These are phyloP conservation scores for Bubo scandiacus DNA, from an alignment of 2,113 vertebrate species.

Conservation along the genomic window DNA sequence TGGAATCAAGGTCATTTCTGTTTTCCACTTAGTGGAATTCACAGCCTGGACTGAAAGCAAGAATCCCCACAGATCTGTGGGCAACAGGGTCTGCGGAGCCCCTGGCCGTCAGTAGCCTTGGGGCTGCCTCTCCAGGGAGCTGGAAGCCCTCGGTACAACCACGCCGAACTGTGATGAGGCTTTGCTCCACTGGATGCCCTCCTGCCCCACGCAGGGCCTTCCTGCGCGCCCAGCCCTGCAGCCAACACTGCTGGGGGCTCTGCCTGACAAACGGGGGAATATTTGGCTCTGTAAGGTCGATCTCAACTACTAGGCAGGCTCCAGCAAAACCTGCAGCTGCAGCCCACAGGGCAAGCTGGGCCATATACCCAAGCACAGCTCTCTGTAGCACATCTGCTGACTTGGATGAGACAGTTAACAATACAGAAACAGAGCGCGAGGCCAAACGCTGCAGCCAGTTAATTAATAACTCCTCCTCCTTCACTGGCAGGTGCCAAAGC, in stretches of 20 bases:
- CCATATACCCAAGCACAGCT: neutral
- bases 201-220: neutral
- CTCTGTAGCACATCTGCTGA: neutral
- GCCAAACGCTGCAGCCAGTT: neutral
- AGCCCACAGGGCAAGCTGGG: neutral
- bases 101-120: neutral
- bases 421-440: neutral
- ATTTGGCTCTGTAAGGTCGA: neutral
- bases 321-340: neutral
- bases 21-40: neutral
- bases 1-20: neutral
- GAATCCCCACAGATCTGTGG: neutral
- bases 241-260: neutral
- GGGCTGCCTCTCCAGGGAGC: neutral
- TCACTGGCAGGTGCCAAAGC: neutral
- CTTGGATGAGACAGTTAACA: neutral
- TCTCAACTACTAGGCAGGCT: neutral
- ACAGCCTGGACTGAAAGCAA: neutral
- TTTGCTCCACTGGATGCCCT: neutral
- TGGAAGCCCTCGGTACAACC: neutral
- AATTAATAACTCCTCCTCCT: neutral
- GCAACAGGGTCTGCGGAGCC: neutral
- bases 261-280: rapidly evolving
- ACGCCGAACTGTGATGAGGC: neutral
- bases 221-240: neutral